phyloP scores from a whole-genome alignment of 2,888 invertebrate genomes.

The Taenaris catops region DNA sequence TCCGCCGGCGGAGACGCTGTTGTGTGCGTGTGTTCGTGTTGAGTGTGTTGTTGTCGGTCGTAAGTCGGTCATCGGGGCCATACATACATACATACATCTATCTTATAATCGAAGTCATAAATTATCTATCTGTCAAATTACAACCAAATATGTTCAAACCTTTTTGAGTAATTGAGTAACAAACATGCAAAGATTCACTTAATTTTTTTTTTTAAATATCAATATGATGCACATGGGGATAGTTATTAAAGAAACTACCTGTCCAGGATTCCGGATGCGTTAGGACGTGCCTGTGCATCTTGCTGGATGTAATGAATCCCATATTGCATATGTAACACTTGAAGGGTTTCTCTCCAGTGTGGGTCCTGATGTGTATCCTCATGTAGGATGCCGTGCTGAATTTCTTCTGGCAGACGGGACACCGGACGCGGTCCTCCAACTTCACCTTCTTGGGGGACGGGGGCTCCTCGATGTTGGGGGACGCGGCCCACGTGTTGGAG shows the following conservation, averaged over 20 bases:
- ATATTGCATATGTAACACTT: constrained; percentile 51
- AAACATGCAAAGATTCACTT: no score
- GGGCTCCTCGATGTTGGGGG: constrained; percentile 28
- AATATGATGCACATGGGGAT: no score
- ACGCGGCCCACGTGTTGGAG: constrained; percentile 52
- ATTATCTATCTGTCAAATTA: no score
- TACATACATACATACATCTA: no score
- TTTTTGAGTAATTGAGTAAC: no score
- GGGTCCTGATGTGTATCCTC: constrained; percentile 57
- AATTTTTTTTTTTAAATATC: no score
- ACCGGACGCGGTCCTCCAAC: constrained; percentile 29
- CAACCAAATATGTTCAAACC: no score
- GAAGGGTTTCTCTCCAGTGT: constrained; percentile 61
- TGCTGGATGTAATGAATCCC: constrained; percentile 62
- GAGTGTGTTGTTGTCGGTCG: no score
- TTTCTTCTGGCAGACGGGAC: constrained; percentile 46
- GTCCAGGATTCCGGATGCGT: constrained; percentile 48
- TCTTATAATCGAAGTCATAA: no score
- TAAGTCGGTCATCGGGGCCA: no score
- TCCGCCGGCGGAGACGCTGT: no score
- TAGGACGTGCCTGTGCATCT: constrained; percentile 62
- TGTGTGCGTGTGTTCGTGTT: no score
- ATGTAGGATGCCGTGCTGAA: constrained; percentile 53
- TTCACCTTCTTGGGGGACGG: constrained; percentile 20
- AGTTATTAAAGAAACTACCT: constrained; percentile 24